Evolutionary conservation across 1,140 invertebrate genomes (phyloP).

Genomic region (Chrysomallon squamiferum): DNA sequence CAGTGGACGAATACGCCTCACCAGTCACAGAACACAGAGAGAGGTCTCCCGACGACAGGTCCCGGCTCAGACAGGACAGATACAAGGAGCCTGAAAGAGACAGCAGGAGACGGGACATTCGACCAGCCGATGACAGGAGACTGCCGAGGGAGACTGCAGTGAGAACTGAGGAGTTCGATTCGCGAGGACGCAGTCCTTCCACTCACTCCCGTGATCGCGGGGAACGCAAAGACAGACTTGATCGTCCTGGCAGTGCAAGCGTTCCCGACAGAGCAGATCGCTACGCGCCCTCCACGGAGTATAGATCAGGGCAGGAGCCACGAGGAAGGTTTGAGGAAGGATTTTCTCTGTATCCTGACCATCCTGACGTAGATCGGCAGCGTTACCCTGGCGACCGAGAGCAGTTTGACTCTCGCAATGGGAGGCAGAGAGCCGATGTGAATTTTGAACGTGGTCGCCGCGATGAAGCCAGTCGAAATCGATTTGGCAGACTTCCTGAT

Average conservation of each 20-base stretch:
- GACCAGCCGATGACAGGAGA: slow-evolving; percentile 2
- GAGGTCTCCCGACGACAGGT: not conserved
- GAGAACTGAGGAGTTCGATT: not conserved
- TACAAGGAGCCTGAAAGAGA: not conserved
- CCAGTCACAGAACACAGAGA: not conserved
- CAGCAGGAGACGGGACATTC: not conserved
- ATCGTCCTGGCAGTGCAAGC: no score
- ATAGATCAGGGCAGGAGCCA: not conserved
- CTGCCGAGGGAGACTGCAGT: not conserved
- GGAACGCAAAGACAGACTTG: no score
- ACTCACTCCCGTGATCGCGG: not conserved
- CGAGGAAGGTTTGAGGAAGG: slow-evolving; percentile 4
- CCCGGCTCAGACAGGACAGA: slow-evolving; percentile 5
- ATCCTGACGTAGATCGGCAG: not conserved
- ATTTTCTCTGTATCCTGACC: not conserved
- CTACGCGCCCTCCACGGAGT: no score
- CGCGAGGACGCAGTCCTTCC: not conserved
- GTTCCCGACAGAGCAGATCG: no score
- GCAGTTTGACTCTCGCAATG: slow-evolving; percentile 1
- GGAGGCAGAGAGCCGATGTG: not conserved
- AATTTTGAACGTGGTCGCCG: not conserved
- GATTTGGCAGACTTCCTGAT: no score
- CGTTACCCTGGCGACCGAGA: slow-evolving; percentile 1
- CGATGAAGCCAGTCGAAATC: not conserved
- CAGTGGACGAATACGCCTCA: no score